Evolutionary conservation across 92 coral and sea anemone genomes (phyloP), one percentile per base, ranked within the genome.

Genomic region (Umimayanthus kanabou): DNA sequence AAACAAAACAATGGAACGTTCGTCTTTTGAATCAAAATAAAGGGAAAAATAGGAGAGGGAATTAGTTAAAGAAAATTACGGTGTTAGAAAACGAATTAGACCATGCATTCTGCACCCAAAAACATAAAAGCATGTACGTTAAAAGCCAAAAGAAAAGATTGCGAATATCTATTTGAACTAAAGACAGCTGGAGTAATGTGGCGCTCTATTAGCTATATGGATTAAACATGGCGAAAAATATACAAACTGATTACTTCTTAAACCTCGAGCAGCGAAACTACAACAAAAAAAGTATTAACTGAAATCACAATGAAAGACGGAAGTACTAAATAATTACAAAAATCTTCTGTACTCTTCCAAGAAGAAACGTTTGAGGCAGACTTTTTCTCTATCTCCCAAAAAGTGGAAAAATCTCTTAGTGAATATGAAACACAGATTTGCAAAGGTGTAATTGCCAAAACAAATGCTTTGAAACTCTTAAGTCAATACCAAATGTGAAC

Each of bases 401-500:
- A 28, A 28, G 33, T 33, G 13, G 9, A 70, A 37, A 70, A 28
- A n/a, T 26, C 75, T n/a, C 75, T 70, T n/a, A 70, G 14, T 70
- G 75, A 70, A 70, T n/a, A 14, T 2, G 75, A 70, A 33, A 70
- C 5, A 10, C 75, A 70, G 75, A 10, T n/a, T n/a, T 70, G 8
- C 25, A 37, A 70, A 70, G 75, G 75, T 70, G 25, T n/a, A 20
- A 70, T 26, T n/a, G 9, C 39, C 9, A 9, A 70, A 26, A 28
- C 14, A 70, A 37, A 70, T 70, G 75, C 75, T 14, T 70, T 28
- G 75, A 70, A 33, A 42, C 39, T 73, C 14, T 73, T 29, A 33
- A 73, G 39, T 73, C 77, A n/a, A 39, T 74, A 33, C 78, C 43
- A 37, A 73, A 73, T 43, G 78, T 47, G 43, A 73, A 73, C 49